These are phyloP conservation scores for Paramuricea clavata DNA, from an alignment of 92 coral and sea anemone genomes.

Conservation along the genomic window DNA sequence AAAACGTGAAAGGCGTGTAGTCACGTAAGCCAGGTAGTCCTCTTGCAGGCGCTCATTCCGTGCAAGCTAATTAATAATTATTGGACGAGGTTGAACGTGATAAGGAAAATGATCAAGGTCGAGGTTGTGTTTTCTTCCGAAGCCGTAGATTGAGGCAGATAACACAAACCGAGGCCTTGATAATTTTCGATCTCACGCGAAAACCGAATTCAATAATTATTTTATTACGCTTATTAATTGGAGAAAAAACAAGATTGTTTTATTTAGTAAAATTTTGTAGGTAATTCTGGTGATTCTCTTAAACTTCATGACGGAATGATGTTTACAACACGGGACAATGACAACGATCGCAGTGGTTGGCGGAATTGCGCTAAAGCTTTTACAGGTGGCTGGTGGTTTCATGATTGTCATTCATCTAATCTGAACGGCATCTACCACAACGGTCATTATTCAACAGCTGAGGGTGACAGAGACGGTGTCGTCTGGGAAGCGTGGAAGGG, in stretches of 20 bases:
- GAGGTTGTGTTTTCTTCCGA: background rate
- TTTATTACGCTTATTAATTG: too few relatives aligned
- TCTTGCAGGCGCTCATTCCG: too few relatives aligned
- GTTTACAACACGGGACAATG: background rate
- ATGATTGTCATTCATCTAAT: background rate
- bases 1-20: too few relatives aligned
- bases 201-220: background rate
- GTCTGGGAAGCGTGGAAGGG: background rate
- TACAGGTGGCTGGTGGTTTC: background rate
- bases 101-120: background rate
- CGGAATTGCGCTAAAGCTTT: background rate
- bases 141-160: background rate
- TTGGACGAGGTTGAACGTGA: background rate
- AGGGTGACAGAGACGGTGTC: background rate
- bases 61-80: conserved; percentile 61
- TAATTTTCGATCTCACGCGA: background rate
- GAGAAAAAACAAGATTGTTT: too few relatives aligned
- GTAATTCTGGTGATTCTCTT: background rate
- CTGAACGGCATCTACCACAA: background rate
- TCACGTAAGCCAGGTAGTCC: too few relatives aligned
- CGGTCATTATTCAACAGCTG: background rate
- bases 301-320: background rate
- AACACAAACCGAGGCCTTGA: background rate
- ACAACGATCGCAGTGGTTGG: background rate
- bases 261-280: too few relatives aligned